phyloP scores from a whole-genome alignment of 1,140 invertebrate genomes.

The Formica selysi region DNA sequence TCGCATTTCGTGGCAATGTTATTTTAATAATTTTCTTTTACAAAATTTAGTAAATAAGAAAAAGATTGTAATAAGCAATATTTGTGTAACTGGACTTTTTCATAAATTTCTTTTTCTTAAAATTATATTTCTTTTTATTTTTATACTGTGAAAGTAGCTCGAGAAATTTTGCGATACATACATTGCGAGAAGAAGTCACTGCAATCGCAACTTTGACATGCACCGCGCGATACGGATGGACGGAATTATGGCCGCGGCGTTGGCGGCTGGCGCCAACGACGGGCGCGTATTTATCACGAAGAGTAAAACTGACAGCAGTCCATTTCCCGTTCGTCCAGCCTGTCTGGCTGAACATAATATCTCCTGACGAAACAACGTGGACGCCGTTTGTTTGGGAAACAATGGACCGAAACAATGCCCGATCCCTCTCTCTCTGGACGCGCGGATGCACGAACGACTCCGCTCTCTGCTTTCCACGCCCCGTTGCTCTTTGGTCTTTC shows the following conservation, averaged over 20 bases:
- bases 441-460: slow-evolving; percentile 66
- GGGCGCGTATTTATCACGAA: slow-evolving; percentile 83
- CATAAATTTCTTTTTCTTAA: background rate
- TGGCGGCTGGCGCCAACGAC: slow-evolving; percentile 47
- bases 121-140: background rate
- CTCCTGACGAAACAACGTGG: slow-evolving; percentile 85
- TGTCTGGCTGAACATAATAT: slow-evolving; percentile 85
- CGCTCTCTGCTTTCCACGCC: slow-evolving; percentile 65
- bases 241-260: slow-evolving; percentile 66
- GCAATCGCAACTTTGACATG: slow-evolving; percentile 47
- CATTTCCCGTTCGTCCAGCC: slow-evolving; percentile 85
- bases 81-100: background rate
- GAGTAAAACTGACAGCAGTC: slow-evolving; percentile 86
- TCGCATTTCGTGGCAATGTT: no score
- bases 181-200: slow-evolving; percentile 4
- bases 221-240: slow-evolving; percentile 46
- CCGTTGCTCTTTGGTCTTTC: slow-evolving; percentile 65
- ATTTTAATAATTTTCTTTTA: no score
- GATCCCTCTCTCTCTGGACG: slow-evolving; percentile 72
- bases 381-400: slow-evolving; percentile 86
- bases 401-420: slow-evolving; percentile 85
- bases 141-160: background rate
- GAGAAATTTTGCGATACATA: background rate
- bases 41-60: background rate
- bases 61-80: background rate